These are phyloP conservation scores for Bombus breviceps DNA, from an alignment of 1,140 invertebrate species.

Conservation along the genomic window DNA sequence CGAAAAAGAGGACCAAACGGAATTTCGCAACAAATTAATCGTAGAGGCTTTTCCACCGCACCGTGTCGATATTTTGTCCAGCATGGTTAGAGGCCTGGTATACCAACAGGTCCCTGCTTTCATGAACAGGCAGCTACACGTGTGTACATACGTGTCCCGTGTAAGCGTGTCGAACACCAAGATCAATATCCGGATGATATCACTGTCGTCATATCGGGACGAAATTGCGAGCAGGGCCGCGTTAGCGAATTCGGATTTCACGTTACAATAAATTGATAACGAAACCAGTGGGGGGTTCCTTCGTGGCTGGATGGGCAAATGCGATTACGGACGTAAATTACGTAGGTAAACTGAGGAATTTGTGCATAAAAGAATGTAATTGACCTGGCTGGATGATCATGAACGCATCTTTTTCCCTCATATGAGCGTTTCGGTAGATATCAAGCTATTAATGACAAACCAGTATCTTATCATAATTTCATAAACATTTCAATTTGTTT, in stretches of 20 bases:
- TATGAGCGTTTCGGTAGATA: not conserved
- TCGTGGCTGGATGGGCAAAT: constrained; percentile 32
- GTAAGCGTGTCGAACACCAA: constrained; percentile 45
- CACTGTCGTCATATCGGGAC: constrained; percentile 59
- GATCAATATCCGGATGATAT: constrained; percentile 67
- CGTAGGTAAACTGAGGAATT: constrained; percentile 41
- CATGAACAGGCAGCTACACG: not conserved
- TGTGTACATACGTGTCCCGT: not conserved
- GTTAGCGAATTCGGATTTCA: constrained; percentile 67
- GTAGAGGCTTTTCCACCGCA: not conserved
- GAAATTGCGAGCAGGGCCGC: constrained; percentile 61
- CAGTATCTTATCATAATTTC: too few relatives aligned
- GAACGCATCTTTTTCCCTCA: not conserved
- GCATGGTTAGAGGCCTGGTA: not conserved
- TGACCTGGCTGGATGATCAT: not conserved
- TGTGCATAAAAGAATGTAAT: constrained; percentile 29
- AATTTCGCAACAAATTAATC: not conserved
- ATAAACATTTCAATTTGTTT: too few relatives aligned
- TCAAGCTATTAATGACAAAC: too few relatives aligned
- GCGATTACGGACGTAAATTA: constrained; percentile 41
- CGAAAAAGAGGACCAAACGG: not conserved
- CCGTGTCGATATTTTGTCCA: not conserved
- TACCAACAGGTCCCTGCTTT: constrained; percentile 19
- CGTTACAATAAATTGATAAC: constrained; percentile 69
- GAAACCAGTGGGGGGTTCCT: constrained; percentile 44